Conservation (phyloP, 2,113 vertebrate genomes). For the Rostratula benghalensis region DNA sequence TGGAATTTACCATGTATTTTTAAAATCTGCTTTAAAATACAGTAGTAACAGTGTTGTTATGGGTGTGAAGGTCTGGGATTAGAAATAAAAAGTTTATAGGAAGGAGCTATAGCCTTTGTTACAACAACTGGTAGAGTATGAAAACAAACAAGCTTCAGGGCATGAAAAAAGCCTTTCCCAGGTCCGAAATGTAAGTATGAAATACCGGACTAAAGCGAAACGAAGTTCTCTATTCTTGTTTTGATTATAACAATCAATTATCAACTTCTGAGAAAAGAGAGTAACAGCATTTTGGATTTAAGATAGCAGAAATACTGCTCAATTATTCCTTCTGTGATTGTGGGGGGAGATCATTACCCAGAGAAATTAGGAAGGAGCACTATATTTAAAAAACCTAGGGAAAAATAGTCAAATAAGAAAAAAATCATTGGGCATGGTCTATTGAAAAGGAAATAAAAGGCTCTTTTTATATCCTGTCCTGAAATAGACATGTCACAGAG, state of each 20-base stretch:
- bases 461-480: background rate
- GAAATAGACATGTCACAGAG: fast-evolving
- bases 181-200: background rate
- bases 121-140: background rate
- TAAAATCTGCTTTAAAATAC: background rate
- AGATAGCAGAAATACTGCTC: background rate
- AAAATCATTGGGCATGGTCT: fast-evolving
- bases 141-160: background rate
- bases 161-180: background rate
- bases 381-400: background rate
- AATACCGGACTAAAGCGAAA: background rate
- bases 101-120: background rate
- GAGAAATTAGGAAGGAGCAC: background rate
- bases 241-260: background rate
- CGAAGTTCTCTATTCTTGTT: background rate
- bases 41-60: background rate
- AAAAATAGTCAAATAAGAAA: background rate
- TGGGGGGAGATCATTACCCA: background rate
- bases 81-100: background rate
- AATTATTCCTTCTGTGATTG: background rate
- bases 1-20: background rate
- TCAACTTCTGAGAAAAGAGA: background rate
- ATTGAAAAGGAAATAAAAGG: background rate
- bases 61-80: background rate
- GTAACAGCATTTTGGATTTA: background rate